Base-by-base conservation (phyloP, 2,113 vertebrate species). In the Urocitellus parryii region DNA sequence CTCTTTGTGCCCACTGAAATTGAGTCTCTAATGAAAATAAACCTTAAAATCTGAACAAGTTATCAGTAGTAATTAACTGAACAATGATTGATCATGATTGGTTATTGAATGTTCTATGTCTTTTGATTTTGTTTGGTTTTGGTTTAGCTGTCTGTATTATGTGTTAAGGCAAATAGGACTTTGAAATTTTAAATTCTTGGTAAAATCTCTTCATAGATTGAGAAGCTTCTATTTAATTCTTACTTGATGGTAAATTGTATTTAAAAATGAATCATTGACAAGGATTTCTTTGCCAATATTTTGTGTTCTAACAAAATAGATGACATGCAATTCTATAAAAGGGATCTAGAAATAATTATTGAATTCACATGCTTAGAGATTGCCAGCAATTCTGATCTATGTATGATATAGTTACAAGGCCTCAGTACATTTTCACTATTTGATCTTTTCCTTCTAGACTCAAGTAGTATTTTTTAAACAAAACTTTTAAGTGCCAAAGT, bases 401-500 rank as follows among this genome's bases (percentile, higher is more conserved):
- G 3, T 76, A 0, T 37, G 48, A 1, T 74, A 27, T 73, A 74
- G 25, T 68, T 79, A 48, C 3, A 84, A 79, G 25, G 0, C 4
- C 27, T 74, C 5, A 12, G 2, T 22, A 67, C 74, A 7, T 79
- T 91, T 96, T 93, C 27, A 84, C n/a, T 79, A 37, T 56, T 34
- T 61, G 4, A 14, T n/a, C 24, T 74, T 82, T 91, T 68, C 25
- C 3, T 42, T 82, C 76, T 73, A 53, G 13, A 34, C 89, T 89
- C 68, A 86, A 91, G 51, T 67, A 85, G 14, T 80, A 61, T 76
- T 93, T 76, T 79, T 88, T 3, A 96, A 95, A 83, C 82, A 83
- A 90, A 85, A 91, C 14, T 22, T 22, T 89, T 88, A 82, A 76
- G 83, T 89, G 1, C 12, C 91, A 2, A 95, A n/a, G 17, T 67